Conservation (phyloP, 2,888 invertebrate species). For the Harmothoe impar region DNA sequence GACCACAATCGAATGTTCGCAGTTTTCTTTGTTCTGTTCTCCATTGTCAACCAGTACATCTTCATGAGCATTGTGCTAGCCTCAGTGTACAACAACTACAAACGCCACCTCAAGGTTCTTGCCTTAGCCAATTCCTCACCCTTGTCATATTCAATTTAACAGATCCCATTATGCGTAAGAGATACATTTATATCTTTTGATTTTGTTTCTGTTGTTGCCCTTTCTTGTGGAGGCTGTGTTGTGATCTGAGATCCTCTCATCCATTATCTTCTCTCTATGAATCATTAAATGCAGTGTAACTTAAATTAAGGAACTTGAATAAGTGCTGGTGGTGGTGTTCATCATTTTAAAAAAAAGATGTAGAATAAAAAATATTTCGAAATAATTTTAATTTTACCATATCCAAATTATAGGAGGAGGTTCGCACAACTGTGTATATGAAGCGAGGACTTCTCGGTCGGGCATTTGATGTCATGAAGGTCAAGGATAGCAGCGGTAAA, state of each 20-base stretch:
- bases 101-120: constrained; percentile 88
- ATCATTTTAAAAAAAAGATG: too few relatives aligned
- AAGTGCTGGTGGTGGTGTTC: too few relatives aligned
- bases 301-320: too few relatives aligned
- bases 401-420: constrained; percentile 76
- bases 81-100: constrained; percentile 98
- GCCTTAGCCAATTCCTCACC: neutral
- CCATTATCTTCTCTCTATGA: too few relatives aligned
- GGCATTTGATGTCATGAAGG: constrained; percentile 83
- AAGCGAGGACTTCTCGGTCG: constrained; percentile 82
- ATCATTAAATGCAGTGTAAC: too few relatives aligned
- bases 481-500: constrained; percentile 68
- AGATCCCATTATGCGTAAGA: too few relatives aligned
- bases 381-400: neutral
- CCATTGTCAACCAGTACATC: constrained; percentile 84
- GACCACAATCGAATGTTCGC: constrained; percentile 82
- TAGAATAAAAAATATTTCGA: too few relatives aligned
- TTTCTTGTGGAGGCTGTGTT: too few relatives aligned
- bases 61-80: constrained; percentile 95
- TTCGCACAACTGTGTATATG: constrained; percentile 78
- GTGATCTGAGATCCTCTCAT: too few relatives aligned
- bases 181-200: too few relatives aligned
- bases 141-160: neutral
- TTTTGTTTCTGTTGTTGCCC: too few relatives aligned
- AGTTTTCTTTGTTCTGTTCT: constrained; percentile 83